Base-by-base conservation (phyloP, 1,140 invertebrate species). In the Cherax destructor region DNA sequence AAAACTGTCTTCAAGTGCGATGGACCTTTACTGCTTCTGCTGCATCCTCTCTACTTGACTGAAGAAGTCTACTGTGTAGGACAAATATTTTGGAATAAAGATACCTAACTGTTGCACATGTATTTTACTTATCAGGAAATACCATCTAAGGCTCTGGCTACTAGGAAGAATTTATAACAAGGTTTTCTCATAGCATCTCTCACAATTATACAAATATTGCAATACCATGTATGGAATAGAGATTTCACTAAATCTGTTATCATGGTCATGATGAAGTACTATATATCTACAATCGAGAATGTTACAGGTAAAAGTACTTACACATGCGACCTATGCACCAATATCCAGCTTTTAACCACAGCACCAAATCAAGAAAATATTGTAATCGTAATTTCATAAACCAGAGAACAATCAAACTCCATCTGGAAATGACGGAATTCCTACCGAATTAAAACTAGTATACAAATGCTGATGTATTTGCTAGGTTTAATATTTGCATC, bases 181-280 rank as follows among this genome's bases (percentile, higher is more conserved):
- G 21, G 30, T 61, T 59, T 61, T 83, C 80, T 18, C 61, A 21
- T 83, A 24, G 50, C n/a, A 13, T 56, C 10, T 50, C 21, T 56
- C 4, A 30, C n/a, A 21, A 30, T 74, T 74, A 65, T 18, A 65
- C 61, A 65, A 65, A 74, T 74, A 74, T 74, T 30, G 24, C 24
- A 74, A 24, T 30, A 74, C 24, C 69, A 74, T 1, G 3, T 9
- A 74, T 30, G 69, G 24, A 30, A 74, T 30, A 74, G 30, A 74
- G 69, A 21, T 65, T 21, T 65, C 61, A 65, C 61, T 65, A 65
- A 21, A 11, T 65, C 13, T 65, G 61, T n/a, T 30, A 30, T 74
- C 24, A 74, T n/a, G 69, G 69, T 74, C 69, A 74, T 74, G 69
- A n/a, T 6, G 24, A 74, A 74, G 69, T 74, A 74, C 69, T 74